Percentiles rank a stretch among this genome's conserved stretches.
Evolutionary conservation across 2,113 vertebrate species (phyloP).

Genomic region (Struthidea cinerea): DNA sequence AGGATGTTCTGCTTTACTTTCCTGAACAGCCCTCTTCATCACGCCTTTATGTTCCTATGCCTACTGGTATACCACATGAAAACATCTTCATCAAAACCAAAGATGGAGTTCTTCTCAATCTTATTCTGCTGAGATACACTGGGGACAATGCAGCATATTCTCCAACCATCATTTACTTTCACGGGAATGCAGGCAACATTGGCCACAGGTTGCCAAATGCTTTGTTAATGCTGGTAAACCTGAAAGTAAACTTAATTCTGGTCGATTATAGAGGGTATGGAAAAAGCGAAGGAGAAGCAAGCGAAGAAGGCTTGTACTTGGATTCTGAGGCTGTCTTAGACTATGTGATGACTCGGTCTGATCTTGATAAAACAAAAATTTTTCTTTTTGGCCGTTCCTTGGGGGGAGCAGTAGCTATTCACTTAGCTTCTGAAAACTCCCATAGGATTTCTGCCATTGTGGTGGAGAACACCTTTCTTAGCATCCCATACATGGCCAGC

Average conservation of each 20-base stretch:
- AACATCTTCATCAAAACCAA: slow-evolving; percentile 94
- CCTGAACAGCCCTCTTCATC: slow-evolving; percentile 97
- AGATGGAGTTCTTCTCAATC: slow-evolving; percentile 93
- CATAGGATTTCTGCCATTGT: slow-evolving; percentile 94
- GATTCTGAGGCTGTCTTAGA: slow-evolving; percentile 95
- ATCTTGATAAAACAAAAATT: slow-evolving; percentile 98
- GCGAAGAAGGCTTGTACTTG: slow-evolving; percentile 89
- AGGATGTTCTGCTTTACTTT: slow-evolving; percentile 96
- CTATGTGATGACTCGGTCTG: slow-evolving; percentile 93
- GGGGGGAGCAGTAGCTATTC: slow-evolving; percentile 93
- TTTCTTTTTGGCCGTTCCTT: slow-evolving; percentile 96
- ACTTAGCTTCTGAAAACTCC: slow-evolving; percentile 90
- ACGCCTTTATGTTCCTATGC: slow-evolving; percentile 95
- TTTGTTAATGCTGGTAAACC: slow-evolving; percentile 96
- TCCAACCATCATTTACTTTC: slow-evolving; percentile 96
- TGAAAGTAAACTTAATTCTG: slow-evolving; percentile 92
- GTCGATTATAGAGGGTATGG: slow-evolving; percentile 97
- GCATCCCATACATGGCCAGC: slow-evolving; percentile 97
- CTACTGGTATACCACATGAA: slow-evolving; percentile 94
- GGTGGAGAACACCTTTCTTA: slow-evolving; percentile 98
- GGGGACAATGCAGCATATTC: slow-evolving; percentile 83
- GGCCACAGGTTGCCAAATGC: slow-evolving; percentile 96
- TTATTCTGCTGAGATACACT: slow-evolving; percentile 92
- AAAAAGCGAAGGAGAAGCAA: slow-evolving; percentile 94
- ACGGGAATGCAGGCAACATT: slow-evolving; percentile 96